Evolutionary conservation across 2,113 vertebrate species (phyloP).

Genomic region (Drymodes brunneopygia): DNA sequence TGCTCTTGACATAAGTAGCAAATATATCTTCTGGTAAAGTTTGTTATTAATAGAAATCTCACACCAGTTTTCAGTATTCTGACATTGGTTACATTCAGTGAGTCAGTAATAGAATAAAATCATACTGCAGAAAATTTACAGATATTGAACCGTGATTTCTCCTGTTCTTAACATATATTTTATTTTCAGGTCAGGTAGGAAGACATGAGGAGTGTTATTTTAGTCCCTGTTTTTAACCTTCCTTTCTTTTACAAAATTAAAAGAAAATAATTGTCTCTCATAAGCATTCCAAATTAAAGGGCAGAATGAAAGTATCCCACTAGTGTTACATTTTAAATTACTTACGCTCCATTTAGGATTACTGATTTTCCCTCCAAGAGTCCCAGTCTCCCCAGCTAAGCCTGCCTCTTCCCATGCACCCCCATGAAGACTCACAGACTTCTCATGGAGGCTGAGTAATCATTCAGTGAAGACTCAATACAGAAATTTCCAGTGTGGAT

Average conservation of each 20-base stretch:
- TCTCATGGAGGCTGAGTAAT: neutral
- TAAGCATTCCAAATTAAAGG: neutral
- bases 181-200: neutral
- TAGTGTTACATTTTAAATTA: neutral
- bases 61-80: neutral
- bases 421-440: accelerated
- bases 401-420: neutral
- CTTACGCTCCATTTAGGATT: neutral
- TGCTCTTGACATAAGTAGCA: neutral
- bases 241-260: neutral
- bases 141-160: neutral
- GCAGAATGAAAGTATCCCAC: neutral
- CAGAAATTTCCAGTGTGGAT: neutral
- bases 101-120: neutral
- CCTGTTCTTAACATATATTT: neutral
- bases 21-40: neutral
- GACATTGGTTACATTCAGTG: neutral
- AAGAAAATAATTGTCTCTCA: neutral
- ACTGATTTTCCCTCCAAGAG: neutral
- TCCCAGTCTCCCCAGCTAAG: neutral
- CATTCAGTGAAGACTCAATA: neutral
- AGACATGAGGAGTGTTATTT: neutral
- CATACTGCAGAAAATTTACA: neutral
- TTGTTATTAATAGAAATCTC: neutral
- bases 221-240: neutral